These are phyloP conservation scores for Drosophila tsacasi DNA, from an alignment of 1,140 invertebrate genomes.

Conservation along the genomic window DNA sequence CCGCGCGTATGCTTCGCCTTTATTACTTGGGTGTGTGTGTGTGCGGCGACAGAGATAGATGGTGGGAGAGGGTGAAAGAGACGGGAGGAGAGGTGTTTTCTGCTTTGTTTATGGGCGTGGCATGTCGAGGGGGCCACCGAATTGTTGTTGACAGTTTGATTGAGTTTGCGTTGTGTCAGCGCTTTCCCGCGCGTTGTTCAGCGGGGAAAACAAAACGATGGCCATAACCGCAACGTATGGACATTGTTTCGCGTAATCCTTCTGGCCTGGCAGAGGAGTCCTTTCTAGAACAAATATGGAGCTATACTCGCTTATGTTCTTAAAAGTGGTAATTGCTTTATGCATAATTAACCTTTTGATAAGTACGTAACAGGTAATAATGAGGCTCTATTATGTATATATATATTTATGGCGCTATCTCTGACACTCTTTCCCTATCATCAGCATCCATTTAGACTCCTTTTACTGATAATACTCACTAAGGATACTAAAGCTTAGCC, in stretches of 20 bases:
- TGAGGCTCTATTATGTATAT: too few species aligned
- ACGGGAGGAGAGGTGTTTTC: not conserved
- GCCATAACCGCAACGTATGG: conserved; percentile 7
- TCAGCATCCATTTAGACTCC: not conserved
- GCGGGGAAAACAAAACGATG: not conserved
- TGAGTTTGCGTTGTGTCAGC: conserved; percentile 50
- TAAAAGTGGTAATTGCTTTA: not conserved
- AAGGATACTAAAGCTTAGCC: not conserved
- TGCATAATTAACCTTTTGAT: not conserved
- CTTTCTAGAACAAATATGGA: not conserved
- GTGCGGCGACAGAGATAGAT: not conserved
- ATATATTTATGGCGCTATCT: too few species aligned
- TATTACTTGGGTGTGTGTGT: conserved; percentile 26
- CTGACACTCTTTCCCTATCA: not conserved
- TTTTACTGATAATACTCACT: not conserved
- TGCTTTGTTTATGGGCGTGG: conserved; percentile 47
- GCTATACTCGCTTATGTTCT: too few species aligned
- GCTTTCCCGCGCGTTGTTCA: too few species aligned
- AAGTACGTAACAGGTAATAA: not conserved
- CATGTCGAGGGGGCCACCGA: conserved; percentile 25
- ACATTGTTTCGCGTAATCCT: not conserved
- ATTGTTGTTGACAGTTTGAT: conserved; percentile 60
- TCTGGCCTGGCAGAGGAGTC: not conserved
- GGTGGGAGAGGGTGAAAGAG: not conserved
- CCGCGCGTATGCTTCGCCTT: conserved; percentile 50